Evolutionary conservation across 2,797 vertebrate genomes (phyloP), one percentile per base, ranked within the genome.

Genomic region (Notamacropus eugenii): DNA sequence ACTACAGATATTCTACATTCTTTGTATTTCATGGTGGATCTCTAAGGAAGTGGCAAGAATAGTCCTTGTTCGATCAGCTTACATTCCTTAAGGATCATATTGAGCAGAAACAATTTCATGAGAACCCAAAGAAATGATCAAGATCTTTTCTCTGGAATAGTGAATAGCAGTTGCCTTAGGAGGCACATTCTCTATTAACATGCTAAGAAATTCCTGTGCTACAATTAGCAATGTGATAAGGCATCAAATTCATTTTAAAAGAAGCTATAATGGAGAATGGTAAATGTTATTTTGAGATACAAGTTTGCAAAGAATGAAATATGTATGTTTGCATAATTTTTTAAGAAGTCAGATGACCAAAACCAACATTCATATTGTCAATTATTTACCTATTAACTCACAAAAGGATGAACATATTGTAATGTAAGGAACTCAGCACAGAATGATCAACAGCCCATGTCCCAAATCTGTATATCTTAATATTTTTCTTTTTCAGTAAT

Each of bases 171-270:
- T 55, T 93, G 54, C 28, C 95, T 93, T 50, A 96, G 24, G 29
- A 95, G 93, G 54, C 55, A 10, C 13, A 93, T 93, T 95, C 95
- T 95, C 55, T 91, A 92, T 59, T 55, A 95, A 91, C 95, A 94
- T 93, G 27, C 14, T 87, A 87, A 87, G 74, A 87, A 10, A 87
- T 11, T 46, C 40, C 10, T 87, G 62, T 74, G 19, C 9, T 46
- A 82, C 22, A 46, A 82, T 87, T 67, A 67, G 57, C 82, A 67
- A 2, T 95, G 87, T 93, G 55, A 1, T 91, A 94, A 95, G 91
- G 24, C 27, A 3, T 87, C 74, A 95, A 97, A 94, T 31, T 46
- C 74, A 50, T 91, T 96, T 96, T 52, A 95, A 95, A 96, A 96
- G 55, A 31, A 91, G 90, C 27, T 93, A 74, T 90, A 56, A 93